A percentile compares a stretch with the other conserved stretches of the same genome.
Conservation (phyloP, 2,888 invertebrate species). For the Torymus tubicola region DNA sequence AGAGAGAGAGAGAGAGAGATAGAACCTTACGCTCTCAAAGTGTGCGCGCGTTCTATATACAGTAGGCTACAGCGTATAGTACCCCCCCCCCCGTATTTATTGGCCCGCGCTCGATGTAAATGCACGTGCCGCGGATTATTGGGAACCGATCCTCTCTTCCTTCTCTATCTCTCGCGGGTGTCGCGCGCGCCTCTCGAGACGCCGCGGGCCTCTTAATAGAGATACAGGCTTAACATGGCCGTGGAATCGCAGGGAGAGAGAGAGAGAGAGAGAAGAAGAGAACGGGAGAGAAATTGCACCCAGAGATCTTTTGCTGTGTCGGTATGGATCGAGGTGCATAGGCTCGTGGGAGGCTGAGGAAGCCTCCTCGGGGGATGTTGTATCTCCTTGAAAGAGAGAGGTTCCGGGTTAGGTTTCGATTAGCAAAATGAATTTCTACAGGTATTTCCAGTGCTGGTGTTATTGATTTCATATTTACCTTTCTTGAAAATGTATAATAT, state of each 20-base stretch:
- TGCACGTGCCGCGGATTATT: slow-evolving; percentile 70
- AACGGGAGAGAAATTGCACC: slow-evolving; percentile 1
- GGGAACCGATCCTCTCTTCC: slow-evolving; percentile 67
- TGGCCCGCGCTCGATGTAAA: slow-evolving; percentile 69
- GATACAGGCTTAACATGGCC: slow-evolving; percentile 17
- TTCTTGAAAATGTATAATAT: too few relatives aligned
- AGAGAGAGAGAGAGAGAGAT: neutral
- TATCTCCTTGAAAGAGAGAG: too few relatives aligned
- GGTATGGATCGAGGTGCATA: too few relatives aligned
- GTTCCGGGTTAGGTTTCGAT: too few relatives aligned
- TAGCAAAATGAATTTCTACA: too few relatives aligned
- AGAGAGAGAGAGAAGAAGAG: neutral
- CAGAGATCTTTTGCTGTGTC: too few relatives aligned
- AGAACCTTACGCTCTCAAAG: neutral
- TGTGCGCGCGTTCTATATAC: neutral
- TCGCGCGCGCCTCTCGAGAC: neutral
- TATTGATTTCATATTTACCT: too few relatives aligned
- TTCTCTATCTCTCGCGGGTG: neutral
- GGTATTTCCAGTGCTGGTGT: too few relatives aligned
- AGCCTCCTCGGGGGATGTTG: too few relatives aligned
- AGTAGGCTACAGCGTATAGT: too few relatives aligned
- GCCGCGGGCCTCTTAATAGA: slow-evolving; percentile 35
- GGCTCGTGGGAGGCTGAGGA: too few relatives aligned
- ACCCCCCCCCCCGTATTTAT: slow-evolving; percentile 63
- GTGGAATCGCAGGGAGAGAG: slow-evolving; percentile 1